Evolutionary conservation across 2,797 vertebrate species (phyloP), one percentile per base, ranked within the genome.

Genomic region (Aythya fuligula): DNA sequence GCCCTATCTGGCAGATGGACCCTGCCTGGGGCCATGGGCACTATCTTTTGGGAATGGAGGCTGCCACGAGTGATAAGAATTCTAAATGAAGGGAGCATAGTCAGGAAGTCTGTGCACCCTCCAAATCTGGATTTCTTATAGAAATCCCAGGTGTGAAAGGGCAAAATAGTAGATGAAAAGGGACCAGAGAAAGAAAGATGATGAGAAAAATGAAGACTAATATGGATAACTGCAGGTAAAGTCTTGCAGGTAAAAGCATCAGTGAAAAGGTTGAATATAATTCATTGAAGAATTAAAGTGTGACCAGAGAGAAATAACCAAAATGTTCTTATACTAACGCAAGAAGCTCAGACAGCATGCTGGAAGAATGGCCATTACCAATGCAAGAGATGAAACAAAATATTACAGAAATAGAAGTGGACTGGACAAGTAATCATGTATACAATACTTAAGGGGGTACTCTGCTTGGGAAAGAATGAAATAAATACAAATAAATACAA

Each of bases 1-100:
- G 2, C 9, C 2, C 2, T 72, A 0, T 69, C 32, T 49, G 49
- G 11, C 69, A 65, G 39, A 47, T 0, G 9, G 36, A 45, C 3
- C 85, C 2, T 18, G 5, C 15, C 11, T 83, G 12, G 5, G 3
- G 10, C 13, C 6, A 0, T 1, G 58, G 9, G 15, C 18, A n/a
- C 3, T 25, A 1, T 32, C 16, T 77, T 67, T 69, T 38, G 15
- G 45, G 22, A 49, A 61, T 5, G 24, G 11, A 41, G 38, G 7
- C 4, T 69, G 2, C 15, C 13, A 12, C 25, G 13, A n/a, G 16
- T 51, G 38, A 41, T 7, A 45, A 30, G 19, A 82, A 36, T 6
- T 77, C 85, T n/a, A 56, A 51, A 74, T 34, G 12, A 66, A 49
- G 14, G 4, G 6, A 24, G 45, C 85, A 11, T 5, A 34, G 6